These are phyloP conservation scores for Pseudomyrmex sp. DNA, from an alignment of 1,140 invertebrate species.

Conservation along the genomic window DNA sequence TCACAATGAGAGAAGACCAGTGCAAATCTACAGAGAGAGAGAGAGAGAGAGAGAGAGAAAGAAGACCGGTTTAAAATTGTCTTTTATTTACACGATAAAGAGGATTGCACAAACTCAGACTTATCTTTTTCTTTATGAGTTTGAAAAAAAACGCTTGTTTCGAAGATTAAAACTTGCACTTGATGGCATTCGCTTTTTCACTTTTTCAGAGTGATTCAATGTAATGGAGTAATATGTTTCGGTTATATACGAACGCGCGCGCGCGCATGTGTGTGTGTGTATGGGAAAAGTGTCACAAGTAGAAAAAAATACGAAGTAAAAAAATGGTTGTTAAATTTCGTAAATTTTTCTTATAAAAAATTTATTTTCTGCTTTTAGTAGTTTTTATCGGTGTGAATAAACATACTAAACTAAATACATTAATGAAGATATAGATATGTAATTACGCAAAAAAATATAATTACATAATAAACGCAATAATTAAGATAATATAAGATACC, in stretches of 20 bases:
- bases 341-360: too few species aligned
- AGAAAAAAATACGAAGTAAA: too few species aligned
- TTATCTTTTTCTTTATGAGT: background rate
- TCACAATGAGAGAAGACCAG: background rate
- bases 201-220: background rate
- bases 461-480: too few species aligned
- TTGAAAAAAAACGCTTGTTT: background rate
- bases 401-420: too few species aligned
- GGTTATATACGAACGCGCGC: background rate
- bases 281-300: too few species aligned
- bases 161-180: constrained; percentile 8
- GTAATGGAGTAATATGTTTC: constrained; percentile 5
- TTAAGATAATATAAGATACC: too few species aligned
- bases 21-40: background rate
- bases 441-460: too few species aligned
- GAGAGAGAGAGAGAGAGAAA: background rate
- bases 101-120: constrained; percentile 8
- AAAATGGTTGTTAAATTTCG: too few species aligned
- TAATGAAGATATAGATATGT: too few species aligned
- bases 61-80: background rate
- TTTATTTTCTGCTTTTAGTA: too few species aligned
- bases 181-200: background rate
- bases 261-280: too few species aligned
- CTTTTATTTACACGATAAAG: constrained; percentile 16
- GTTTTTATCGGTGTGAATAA: too few species aligned